A percentile compares a stretch with the other conserved stretches of the same genome.
Evolutionary conservation across 2,888 invertebrate genomes (phyloP).

Genomic region (Oasisia sp.): DNA sequence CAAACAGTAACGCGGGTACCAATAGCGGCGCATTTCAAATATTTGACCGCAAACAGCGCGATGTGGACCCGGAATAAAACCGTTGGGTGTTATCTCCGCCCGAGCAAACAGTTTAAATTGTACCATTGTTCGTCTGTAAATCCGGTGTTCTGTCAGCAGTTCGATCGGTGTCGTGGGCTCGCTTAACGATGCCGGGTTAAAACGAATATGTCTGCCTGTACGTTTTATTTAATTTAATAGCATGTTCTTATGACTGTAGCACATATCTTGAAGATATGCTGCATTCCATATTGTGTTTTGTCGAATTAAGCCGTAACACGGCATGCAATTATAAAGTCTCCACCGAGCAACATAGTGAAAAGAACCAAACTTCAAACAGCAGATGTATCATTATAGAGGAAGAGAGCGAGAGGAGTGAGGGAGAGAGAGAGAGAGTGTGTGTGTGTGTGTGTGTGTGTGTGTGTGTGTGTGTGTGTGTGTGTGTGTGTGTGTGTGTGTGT

Average conservation of each 20-base stretch:
- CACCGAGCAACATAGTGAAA: too few relatives aligned
- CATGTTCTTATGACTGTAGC: not conserved
- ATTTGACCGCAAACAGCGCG: not conserved
- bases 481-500: too few relatives aligned
- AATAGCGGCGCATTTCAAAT: slow-evolving; percentile 10
- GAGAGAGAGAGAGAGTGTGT: too few relatives aligned
- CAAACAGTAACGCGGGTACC: not conserved
- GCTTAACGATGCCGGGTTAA: not conserved
- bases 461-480: too few relatives aligned
- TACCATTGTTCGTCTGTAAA: slow-evolving; percentile 17
- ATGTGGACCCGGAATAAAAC: not conserved
- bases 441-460: too few relatives aligned
- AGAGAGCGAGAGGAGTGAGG: too few relatives aligned
- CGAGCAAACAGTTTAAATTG: not conserved
- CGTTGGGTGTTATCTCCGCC: not conserved
- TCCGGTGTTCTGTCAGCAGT: not conserved
- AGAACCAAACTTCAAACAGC: too few relatives aligned
- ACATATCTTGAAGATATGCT: not conserved
- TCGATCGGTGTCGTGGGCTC: not conserved
- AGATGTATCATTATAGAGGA: too few relatives aligned
- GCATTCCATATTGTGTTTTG: too few relatives aligned
- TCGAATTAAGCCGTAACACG: too few relatives aligned
- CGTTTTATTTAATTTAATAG: not conserved
- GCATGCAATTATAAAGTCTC: too few relatives aligned
- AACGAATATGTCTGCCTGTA: not conserved